Base-by-base conservation (phyloP, 2,888 invertebrate species). In the Zootermopsis nevadensis region DNA sequence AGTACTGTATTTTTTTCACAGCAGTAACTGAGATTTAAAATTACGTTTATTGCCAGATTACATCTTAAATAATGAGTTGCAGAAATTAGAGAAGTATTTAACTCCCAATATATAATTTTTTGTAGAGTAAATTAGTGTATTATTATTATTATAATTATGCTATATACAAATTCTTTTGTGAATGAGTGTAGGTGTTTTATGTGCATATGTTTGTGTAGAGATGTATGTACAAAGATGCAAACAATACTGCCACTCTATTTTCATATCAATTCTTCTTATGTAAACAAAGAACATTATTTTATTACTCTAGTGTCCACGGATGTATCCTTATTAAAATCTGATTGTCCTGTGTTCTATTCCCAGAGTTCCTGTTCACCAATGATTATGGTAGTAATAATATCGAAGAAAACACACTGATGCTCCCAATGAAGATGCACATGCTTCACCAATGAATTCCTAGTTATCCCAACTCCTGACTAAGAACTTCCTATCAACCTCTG, bases 241-340 rank as follows among this genome's bases (percentile, higher is more conserved):
- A 69, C 69, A 69, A 33, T 69, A 38, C 74, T 74, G 74, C 74
- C 74, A 38, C 38, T 72, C 72, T 24, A 19, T 27, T 27, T 48
- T 48, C 48, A 48, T 48, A 48, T 66, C 27, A 30, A 27, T 10
- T 77, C 27, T 77, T 35, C 33, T 35, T 24, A 4, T 79, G 35
- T 79, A 79, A 79, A 79, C 66, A 79, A 79, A 35, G 66, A 79
- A 60, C 7, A 79, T 66, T 66, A 79, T 60, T 66, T n/a, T 79
- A 30, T 27, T 27, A 33, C 8, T 15, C n/a, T 77, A 77, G 55
- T 33, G 30, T 53, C 69, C 53, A 60, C 3, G 19, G n/a, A 38
- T 60, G 66, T 35, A 79, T 79, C 10, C 24, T 66, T 66, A 79
- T 79, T 79, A 79, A 66, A 79, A 79, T 66, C 66, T 79, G 79